Evolutionary conservation across 1,140 invertebrate genomes (phyloP).

Genomic region (Plodia interpunctella): DNA sequence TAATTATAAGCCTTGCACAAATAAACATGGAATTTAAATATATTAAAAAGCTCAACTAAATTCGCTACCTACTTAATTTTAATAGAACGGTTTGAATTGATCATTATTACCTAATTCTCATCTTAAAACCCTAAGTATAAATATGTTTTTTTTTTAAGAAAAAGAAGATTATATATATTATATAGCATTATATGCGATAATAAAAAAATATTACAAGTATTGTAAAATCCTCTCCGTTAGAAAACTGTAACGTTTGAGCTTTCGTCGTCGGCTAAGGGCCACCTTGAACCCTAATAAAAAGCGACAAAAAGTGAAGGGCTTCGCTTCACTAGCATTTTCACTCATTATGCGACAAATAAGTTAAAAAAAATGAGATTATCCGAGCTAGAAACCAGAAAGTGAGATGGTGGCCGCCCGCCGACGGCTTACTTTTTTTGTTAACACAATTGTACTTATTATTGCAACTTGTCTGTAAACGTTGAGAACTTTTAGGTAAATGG

Average conservation of each 20-base stretch:
- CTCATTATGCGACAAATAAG: conserved; percentile 40
- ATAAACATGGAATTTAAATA: too few relatives aligned
- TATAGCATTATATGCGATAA: too few relatives aligned
- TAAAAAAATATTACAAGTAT: too few relatives aligned
- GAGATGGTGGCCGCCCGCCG: conserved; percentile 26
- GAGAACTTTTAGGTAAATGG: background rate
- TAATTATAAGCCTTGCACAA: too few relatives aligned
- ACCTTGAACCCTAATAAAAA: background rate
- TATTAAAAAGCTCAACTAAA: too few relatives aligned
- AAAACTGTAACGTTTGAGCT: background rate
- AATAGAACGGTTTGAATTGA: too few relatives aligned
- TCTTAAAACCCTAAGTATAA: too few relatives aligned
- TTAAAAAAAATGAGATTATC: conserved; percentile 52
- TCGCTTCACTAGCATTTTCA: conserved; percentile 59
- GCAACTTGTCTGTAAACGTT: background rate
- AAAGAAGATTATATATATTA: too few relatives aligned
- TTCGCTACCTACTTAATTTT: too few relatives aligned
- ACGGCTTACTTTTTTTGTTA: conserved; percentile 47
- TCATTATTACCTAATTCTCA: too few relatives aligned
- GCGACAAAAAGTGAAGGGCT: conserved; percentile 37
- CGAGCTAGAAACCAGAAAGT: conserved; percentile 67
- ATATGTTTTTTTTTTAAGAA: too few relatives aligned
- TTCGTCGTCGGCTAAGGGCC: background rate
- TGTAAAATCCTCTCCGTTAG: background rate
- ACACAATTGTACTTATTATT: conserved; percentile 32